These are phyloP conservation scores for Cochlearius cochlearius DNA, from an alignment of 2,113 vertebrate species.

Conservation along the genomic window DNA sequence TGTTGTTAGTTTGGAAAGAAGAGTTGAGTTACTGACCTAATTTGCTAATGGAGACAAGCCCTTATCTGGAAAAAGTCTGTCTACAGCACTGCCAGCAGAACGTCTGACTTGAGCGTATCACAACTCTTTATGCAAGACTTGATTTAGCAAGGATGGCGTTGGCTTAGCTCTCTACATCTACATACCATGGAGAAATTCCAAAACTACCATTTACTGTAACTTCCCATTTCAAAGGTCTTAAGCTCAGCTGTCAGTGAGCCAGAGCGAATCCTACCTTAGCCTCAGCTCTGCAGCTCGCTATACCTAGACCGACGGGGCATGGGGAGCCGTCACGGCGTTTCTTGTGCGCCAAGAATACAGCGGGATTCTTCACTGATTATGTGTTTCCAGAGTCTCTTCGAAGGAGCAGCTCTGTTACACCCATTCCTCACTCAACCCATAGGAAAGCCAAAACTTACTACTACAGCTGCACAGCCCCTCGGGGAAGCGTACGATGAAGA, in stretches of 20 bases:
- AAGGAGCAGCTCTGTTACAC: neutral
- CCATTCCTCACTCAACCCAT: neutral
- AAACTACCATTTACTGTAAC: slow-evolving; percentile 29
- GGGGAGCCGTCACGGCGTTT: fast-evolving
- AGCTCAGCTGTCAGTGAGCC: neutral
- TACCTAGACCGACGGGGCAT: neutral
- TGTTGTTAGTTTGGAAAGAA: neutral
- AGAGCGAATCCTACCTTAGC: neutral
- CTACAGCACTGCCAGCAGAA: slow-evolving; percentile 6
- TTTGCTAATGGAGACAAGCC: slow-evolving; percentile 43
- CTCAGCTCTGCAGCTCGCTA: neutral
- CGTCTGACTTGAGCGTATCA: slow-evolving; percentile 27
- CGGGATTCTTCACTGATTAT: neutral
- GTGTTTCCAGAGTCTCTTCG: neutral
- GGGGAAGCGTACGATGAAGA: neutral
- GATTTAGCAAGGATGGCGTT: neutral
- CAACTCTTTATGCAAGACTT: slow-evolving; percentile 25
- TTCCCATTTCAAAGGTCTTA: neutral
- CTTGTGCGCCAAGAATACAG: fast-evolving
- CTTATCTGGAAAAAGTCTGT: slow-evolving; percentile 45
- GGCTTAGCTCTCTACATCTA: neutral
- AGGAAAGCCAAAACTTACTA: neutral
- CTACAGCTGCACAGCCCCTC: neutral
- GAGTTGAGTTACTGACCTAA: slow-evolving; percentile 9
- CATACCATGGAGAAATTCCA: slow-evolving; percentile 28